Evolutionary conservation across 2,888 invertebrate species (phyloP), one percentile per base, ranked within the genome.

Genomic region (Bombylius major): DNA sequence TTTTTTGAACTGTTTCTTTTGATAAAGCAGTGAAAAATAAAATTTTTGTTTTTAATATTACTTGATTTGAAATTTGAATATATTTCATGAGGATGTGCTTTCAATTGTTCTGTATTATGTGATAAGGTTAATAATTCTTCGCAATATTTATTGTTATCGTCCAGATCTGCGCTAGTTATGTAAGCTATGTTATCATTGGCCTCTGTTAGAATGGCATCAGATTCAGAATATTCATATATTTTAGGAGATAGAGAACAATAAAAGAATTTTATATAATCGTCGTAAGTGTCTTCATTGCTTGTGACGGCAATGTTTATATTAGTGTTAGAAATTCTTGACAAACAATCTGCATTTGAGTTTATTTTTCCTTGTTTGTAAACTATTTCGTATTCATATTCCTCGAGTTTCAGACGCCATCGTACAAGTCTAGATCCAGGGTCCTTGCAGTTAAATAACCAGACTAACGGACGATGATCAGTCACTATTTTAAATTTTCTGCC

Each of bases 11-110:
- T 45, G 45, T 48, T 54, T 33, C 39, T 14, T 46, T 56, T 57
- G 31, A 57, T 51, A 36, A 57, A 57, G 33, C 54, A 57, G 14
- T 57, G 50, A 34, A 47, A 54, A 36, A 51, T 51, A 1, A 9
- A 34, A 33, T 54, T 47, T 9, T 52, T 23, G 5, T 12, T 52
- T 44, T 14, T 42, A 13, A 13, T 50, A 39, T 44, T 32, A 11
- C 4, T 45, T 14, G 53, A 47, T 55, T 55, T 56, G 14, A 42
- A 47, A 36, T 39, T 49, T 13, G 55, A 57, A 44, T 39, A 50
- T n/a, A 57, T 36, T 33, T 50, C 55, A 39, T 57, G 56, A 3
- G 54, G 46, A 31, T 47, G 14, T 47, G 34, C 31, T 49, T 49
- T 39, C 14, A 54, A 36, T 9, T 39, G 11, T 50, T 42, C 50